Percentiles rank a stretch among this genome's conserved stretches.
phyloP scores from a whole-genome alignment of 2,113 vertebrate species.

The Sturnira hondurensis region DNA sequence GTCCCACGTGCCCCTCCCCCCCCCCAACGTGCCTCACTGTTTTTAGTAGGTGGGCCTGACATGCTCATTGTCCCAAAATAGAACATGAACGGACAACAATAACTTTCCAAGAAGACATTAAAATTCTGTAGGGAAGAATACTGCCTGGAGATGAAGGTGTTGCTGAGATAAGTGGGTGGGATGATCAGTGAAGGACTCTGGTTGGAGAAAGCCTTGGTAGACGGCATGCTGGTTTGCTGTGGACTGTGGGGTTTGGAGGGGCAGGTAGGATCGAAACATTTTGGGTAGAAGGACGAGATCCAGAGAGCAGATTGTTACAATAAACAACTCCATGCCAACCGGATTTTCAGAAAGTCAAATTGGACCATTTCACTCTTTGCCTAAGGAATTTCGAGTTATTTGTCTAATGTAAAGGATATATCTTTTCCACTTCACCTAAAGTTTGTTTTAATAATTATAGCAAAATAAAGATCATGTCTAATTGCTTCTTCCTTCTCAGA shows the following conservation, averaged over 20 bases:
- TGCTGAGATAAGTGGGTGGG: background rate
- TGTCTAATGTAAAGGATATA: background rate
- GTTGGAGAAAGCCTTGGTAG: background rate
- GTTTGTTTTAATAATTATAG: background rate
- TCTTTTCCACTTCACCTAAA: background rate
- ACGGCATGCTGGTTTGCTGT: fast-evolving
- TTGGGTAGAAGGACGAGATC: background rate
- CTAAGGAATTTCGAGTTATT: background rate
- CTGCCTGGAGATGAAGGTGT: background rate
- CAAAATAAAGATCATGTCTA: background rate
- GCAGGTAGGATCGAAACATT: fast-evolving
- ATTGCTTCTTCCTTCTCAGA: background rate
- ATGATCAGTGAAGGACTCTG: background rate
- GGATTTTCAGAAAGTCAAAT: background rate
- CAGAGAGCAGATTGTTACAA: background rate
- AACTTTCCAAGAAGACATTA: background rate
- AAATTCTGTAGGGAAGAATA: background rate
- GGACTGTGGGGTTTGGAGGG: fast-evolving
- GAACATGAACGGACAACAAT: background rate
- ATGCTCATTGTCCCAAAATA: background rate
- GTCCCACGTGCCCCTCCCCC: too few species aligned
- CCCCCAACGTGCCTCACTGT: background rate
- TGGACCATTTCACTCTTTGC: background rate
- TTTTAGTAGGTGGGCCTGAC: background rate
- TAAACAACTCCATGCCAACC: background rate